Evolutionary conservation across 1,140 invertebrate species (phyloP).

Genomic region (Lucilia cuprina): DNA sequence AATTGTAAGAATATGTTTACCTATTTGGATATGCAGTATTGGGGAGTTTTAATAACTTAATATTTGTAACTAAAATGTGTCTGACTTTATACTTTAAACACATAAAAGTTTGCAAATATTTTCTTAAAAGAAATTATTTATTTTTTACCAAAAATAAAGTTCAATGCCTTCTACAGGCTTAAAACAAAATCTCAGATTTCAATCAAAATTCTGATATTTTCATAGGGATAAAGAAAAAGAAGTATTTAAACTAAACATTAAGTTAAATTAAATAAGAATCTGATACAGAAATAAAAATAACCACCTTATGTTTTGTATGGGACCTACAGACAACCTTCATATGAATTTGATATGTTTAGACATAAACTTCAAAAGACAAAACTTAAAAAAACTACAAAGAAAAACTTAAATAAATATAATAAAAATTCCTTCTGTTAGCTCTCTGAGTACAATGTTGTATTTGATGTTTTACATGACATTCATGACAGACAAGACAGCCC

Average conservation of each 20-base stretch:
- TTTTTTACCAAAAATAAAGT: too few relatives aligned
- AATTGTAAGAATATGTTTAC: too few relatives aligned
- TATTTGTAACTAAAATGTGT: too few relatives aligned
- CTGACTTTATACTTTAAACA: too few relatives aligned
- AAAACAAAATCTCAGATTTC: background rate
- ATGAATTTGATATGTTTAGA: slow-evolving; percentile 12
- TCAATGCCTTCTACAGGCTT: background rate
- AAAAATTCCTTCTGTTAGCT: background rate
- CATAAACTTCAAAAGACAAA: slow-evolving; percentile 12
- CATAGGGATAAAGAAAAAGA: background rate
- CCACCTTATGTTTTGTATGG: background rate
- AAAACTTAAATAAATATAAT: background rate
- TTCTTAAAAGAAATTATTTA: too few relatives aligned
- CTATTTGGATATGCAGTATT: too few relatives aligned
- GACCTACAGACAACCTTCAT: background rate
- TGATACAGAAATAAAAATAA: background rate
- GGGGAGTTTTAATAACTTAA: too few relatives aligned
- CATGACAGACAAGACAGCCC: background rate
- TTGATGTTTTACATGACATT: slow-evolving; percentile 5
- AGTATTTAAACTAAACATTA: background rate
- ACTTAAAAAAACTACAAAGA: background rate
- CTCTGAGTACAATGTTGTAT: background rate
- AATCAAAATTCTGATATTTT: background rate
- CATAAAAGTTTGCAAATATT: too few relatives aligned
- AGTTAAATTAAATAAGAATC: background rate